Evolutionary conservation across 1,140 invertebrate genomes (phyloP).

Genomic region (Eubasilissa regina): DNA sequence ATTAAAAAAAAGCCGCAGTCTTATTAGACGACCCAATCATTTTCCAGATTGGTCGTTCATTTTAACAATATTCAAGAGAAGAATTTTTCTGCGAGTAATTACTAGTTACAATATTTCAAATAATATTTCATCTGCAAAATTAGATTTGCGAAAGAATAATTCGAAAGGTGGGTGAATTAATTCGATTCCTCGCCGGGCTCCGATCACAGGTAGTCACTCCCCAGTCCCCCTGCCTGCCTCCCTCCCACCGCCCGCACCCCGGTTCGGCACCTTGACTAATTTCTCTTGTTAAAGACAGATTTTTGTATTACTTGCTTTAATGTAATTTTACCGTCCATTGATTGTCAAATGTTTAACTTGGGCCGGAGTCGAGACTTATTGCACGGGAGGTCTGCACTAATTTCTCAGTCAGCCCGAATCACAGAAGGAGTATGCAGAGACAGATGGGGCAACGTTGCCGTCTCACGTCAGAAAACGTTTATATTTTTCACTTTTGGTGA

Average conservation of each 20-base stretch:
- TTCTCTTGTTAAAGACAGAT: constrained; percentile 59
- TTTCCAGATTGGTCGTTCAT: no score
- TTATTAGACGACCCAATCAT: no score
- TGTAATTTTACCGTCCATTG: constrained; percentile 58
- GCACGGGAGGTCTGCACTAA: constrained; percentile 42
- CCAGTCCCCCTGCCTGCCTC: neutral
- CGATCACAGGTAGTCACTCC: constrained; percentile 1
- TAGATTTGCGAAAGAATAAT: constrained; percentile 33
- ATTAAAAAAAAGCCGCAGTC: no score
- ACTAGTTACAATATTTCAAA: neutral
- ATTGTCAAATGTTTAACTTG: constrained; percentile 60
- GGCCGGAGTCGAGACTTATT: constrained; percentile 44
- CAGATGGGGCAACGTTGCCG: no score
- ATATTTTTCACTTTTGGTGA: no score
- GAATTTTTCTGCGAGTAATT: no score
- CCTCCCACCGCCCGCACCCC: neutral
- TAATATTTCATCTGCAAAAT: constrained; percentile 9
- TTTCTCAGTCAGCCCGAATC: no score
- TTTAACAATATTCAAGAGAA: no score
- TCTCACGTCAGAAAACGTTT: no score
- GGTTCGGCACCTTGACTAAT: constrained; percentile 53
- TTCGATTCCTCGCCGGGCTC: neutral
- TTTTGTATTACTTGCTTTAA: constrained; percentile 60
- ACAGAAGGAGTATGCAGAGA: no score
- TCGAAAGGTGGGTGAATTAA: constrained; percentile 11